phyloP scores from a whole-genome alignment of 1,140 invertebrate genomes.

The Diachasmimorpha longicaudata region DNA sequence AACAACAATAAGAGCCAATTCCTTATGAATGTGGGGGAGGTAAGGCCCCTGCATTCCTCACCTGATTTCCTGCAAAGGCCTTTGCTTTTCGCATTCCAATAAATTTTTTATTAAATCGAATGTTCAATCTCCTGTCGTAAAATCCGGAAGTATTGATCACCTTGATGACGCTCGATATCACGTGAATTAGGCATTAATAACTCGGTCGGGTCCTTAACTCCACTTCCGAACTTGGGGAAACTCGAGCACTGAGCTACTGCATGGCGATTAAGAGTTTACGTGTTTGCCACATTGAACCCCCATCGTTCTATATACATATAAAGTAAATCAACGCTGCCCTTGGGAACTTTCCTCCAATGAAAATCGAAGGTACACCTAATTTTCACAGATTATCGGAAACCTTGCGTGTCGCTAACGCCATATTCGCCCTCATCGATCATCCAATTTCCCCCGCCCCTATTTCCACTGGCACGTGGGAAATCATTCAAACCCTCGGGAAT shows the following conservation, averaged over 20 bases:
- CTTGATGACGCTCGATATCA: slow-evolving; percentile 33
- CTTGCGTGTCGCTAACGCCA: slow-evolving; percentile 16
- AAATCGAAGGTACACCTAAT: neutral
- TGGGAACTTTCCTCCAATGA: neutral
- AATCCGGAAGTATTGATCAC: neutral
- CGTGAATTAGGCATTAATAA: slow-evolving; percentile 54
- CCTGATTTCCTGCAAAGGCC: no score
- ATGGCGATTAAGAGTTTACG: slow-evolving; percentile 48
- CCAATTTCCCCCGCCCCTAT: neutral
- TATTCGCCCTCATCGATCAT: slow-evolving; percentile 3
- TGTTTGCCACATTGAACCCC: neutral
- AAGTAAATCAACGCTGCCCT: neutral
- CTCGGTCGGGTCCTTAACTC: slow-evolving; percentile 43
- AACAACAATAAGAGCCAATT: neutral
- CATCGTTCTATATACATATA: neutral
- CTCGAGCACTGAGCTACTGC: slow-evolving; percentile 38
- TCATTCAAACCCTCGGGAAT: neutral
- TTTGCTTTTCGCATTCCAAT: no score
- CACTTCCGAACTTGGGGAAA: slow-evolving; percentile 45
- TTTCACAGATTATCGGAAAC: slow-evolving; percentile 13
- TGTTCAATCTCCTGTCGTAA: neutral
- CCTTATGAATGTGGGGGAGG: neutral
- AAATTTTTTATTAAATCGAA: neutral
- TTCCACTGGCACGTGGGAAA: neutral
- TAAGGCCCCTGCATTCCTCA: neutral